Evolutionary conservation across 2,888 invertebrate species (phyloP), one percentile per base, ranked within the genome.

Genomic region (Synergus laeviventris): DNA sequence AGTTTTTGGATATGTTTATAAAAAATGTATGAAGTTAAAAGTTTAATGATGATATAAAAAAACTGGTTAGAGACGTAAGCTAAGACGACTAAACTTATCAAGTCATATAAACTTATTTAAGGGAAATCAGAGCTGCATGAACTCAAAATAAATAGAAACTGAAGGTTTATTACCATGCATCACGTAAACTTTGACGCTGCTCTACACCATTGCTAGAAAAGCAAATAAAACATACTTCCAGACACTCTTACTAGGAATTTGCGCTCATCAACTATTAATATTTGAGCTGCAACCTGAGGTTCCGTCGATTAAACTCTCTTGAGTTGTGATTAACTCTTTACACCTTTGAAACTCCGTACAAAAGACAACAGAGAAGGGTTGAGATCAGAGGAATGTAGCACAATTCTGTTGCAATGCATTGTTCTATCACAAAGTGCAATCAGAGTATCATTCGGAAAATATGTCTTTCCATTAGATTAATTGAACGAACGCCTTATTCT

Each of bases 131-230:
- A 64, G 64, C 74, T 74, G n/a, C n/a, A n/a, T n/a, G 74, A 75
- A 74, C 74, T 42, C 21, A 70, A 39, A n/a, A 59, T 56, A 70
- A 61, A 76, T 61, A 62, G 73, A 76, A 74, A 78, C 73, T 39
- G 36, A 74, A 74, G 18, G 39, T 61, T 74, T 60, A 45, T 60
- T 60, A 31, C 21, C 18, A n/a, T 56, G 36, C 36, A n/a, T n/a
- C n/a, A 21, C 38, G 16, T 74, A 45, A 74, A 61, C 74, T 59
- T 61, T 60, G 39, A n/a, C 61, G 7, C 24, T 18, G 14, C 45
- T 74, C 12, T 42, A 21, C 75, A 24, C 36, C 36, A 73, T 74
- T 61, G 60, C 74, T 54, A 70, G 70, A 42, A 21, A 49, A 61
- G 42, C 54, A 74, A 49, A 61, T 78, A 75, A 74, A 49, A 70